Evolutionary conservation across 2,797 vertebrate species (phyloP), one percentile per base, ranked within the genome.

Genomic region (Dipus sagitta): DNA sequence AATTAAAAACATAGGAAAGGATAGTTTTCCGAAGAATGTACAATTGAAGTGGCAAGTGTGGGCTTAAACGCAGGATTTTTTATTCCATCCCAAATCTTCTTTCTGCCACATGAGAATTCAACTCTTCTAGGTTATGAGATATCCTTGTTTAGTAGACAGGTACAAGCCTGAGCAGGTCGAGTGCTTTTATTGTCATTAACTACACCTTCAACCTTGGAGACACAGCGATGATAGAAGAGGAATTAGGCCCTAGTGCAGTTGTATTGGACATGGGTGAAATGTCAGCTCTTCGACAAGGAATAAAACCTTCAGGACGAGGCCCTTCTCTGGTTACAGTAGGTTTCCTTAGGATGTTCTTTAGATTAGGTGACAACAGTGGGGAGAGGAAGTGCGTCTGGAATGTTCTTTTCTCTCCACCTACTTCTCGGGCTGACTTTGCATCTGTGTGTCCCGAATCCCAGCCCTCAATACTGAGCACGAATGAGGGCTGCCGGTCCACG

Each of bases 1-100:
- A 67, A 70, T 71, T 65, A 38, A 93, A 91, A 96, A 1, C 64
- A 89, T 0, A 60, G 38, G 77, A 38, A 86, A 94, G 26, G 80
- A 80, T 65, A 34, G 68, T 28, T 80, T 77, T 21, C 65, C 87
- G 23, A 65, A 23, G 58, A 32, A 30, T 10, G 62, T 5, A n/a
- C 0, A 72, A 30, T 58, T 64, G 30, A 78, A 67, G 38, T 34
- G 65, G 30, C 62, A 87, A 64, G 75, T 32, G 68, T 68, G 52
- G 87, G 14, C 28, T 82, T 79, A 70, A 81, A 81, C 62, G 42
- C 14, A 9, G 30, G 30, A 30, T 23, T 67, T 91, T 93, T 87
- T 72, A 38, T 93, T 10, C 8, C 72, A 80, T 75, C 94, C 70
- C 89, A 67, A 92, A 81, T 72, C 86, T 15, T 54, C 30, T 78